Conservation (phyloP, 2,888 invertebrate species). For the Ferdinandea cuprea region DNA sequence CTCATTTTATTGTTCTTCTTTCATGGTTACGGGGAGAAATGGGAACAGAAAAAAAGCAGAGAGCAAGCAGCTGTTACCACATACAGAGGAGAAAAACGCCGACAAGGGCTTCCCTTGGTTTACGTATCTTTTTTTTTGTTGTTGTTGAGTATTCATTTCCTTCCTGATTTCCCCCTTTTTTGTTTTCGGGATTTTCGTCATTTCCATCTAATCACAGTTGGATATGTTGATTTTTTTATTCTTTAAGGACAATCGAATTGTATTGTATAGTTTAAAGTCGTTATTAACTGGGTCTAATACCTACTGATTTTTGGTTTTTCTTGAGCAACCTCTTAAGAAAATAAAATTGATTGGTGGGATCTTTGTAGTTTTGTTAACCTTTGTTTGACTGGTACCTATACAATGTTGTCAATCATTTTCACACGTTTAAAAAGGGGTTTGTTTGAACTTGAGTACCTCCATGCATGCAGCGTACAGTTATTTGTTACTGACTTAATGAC, state of each 20-base stretch:
- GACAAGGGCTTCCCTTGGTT: conserved; percentile 43
- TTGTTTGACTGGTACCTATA: no score
- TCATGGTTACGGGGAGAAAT: not conserved
- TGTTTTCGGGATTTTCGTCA: not conserved
- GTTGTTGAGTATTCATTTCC: conserved; percentile 59
- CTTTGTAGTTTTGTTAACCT: not conserved
- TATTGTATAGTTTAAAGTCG: not conserved
- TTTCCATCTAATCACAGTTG: conserved; percentile 4
- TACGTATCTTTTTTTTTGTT: conserved; percentile 27
- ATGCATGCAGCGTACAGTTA: no score
- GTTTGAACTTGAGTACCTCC: no score
- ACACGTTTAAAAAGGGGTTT: no score
- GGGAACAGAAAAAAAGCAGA: not conserved
- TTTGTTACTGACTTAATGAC: no score
- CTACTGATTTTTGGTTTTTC: not conserved
- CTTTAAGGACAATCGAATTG: conserved; percentile 11
- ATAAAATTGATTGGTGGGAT: not conserved
- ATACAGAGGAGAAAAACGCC: conserved; percentile 34
- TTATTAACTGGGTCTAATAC: not conserved
- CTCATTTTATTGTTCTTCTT: conserved; percentile 38
- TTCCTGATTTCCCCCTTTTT: conserved; percentile 51
- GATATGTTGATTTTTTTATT: not conserved
- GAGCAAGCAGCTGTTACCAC: conserved; percentile 46
- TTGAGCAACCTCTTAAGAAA: not conserved
- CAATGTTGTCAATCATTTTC: no score